Percentiles rank a stretch among this genome's conserved stretches.
These are phyloP conservation scores for Invenusta paracnida DNA, from an alignment of 2,888 invertebrate genomes.

Conservation along the genomic window DNA sequence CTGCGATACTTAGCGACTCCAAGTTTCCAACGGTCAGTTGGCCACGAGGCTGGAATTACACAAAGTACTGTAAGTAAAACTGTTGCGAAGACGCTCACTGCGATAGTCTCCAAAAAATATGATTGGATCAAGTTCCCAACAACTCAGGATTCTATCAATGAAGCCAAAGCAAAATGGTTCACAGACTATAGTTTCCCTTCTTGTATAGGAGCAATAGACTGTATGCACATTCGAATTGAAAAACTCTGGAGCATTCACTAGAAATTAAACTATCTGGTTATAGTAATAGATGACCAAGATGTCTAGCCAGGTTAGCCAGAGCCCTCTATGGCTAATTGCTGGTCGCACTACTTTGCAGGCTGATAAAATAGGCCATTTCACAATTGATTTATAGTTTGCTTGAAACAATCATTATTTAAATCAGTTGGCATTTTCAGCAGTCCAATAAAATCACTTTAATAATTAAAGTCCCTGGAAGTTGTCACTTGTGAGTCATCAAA, in stretches of 20 bases:
- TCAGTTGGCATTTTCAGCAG: too few species aligned
- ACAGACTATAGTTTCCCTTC: background rate
- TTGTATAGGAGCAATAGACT: background rate
- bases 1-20: background rate
- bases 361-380: too few species aligned
- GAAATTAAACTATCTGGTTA: too few species aligned
- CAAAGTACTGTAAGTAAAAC: background rate
- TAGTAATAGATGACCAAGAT: too few species aligned
- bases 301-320: too few species aligned
- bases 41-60: background rate
- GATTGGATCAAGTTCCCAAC: background rate
- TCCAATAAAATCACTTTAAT: too few species aligned
- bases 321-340: too few species aligned
- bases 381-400: too few species aligned
- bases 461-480: too few species aligned
- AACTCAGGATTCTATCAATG: background rate
- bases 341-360: too few species aligned
- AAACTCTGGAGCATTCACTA: background rate
- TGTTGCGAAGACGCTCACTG: background rate
- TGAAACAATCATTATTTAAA: too few species aligned
- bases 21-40: background rate
- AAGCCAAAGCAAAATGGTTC: background rate
- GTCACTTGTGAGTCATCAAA: too few species aligned
- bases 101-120: background rate
- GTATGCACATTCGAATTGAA: background rate